Evolutionary conservation across 2,797 vertebrate species (phyloP), one percentile per base, ranked within the genome.

Genomic region (Sebastes matsubarae): DNA sequence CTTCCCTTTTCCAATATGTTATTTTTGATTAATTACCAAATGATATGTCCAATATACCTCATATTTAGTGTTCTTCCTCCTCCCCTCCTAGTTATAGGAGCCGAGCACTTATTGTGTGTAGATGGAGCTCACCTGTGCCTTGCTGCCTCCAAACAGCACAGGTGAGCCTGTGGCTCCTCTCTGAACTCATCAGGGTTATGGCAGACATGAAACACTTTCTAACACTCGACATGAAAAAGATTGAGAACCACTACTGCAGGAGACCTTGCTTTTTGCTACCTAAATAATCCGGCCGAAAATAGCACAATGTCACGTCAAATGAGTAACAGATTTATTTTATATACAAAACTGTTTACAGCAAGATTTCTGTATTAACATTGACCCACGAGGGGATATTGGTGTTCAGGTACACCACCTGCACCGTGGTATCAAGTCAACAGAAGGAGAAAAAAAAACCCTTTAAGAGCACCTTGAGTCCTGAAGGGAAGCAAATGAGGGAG

Each of bases 301-400:
- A 60, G 14, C 38, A 75, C 69, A 66, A 79, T 42, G 7, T 72
- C 42, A 75, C 70, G 67, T 88, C 74, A 88, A 90, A 93, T 90
- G 94, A 95, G 93, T 94, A 94, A 94, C 94, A 91, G 89, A 92
- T 95, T 95, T 95, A 93, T 95, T 95, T 95, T 94, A 95, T 95
- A 92, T 95, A 96, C 95, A 96, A 95, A 95, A 96, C 92, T 93
- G 94, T 96, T 95, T 96, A 96, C 95, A 96, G 95, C 95, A 95
- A 93, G 82, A 92, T 94, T 91, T 95, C 86, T 93, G 88, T 91
- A 93, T 94, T 60, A 92, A 93, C 90, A 79, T 83, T 88, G 88
- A 93, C 88, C 88, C 78, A 85, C 72, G 63, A 78, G 82, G 88
- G 85, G 74, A 80, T 83, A 85, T 77, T 78, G 81, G 87, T 86